Base-by-base conservation (phyloP, 2,113 vertebrate genomes). In the Asarcornis scutulata region DNA sequence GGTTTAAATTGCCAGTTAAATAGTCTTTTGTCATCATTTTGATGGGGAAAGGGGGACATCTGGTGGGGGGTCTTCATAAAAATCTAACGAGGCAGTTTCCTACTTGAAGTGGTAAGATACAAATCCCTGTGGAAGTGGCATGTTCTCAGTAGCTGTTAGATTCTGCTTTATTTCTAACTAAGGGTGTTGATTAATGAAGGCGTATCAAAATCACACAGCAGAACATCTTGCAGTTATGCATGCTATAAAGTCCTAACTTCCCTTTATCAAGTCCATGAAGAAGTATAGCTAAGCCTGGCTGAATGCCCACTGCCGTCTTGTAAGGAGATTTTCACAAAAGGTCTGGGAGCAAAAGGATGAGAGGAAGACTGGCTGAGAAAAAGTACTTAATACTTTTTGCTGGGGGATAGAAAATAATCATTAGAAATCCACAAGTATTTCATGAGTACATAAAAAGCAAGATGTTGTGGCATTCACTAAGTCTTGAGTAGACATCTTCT, bases 31-130 rank as follows among this genome's bases (percentile, higher is more conserved):
- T 44, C 29, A 34, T 56, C 27, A 36, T 67, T 94, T 84, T 50
- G 50, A 40, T 96, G 89, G 84, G 76, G 88, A 89, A 91, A 96
- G 52, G 52, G 38, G 88, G 97, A 95, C 97, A 97, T 63, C 96
- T 96, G 82, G 79, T 96, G 95, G 95, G 83, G 91, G 31, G 4
- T 68, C 42, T 48, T 63, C 32, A 11, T 38, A 86, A 88, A 71
- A 73, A 75, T 6, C 50, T 58, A 86, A 36, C 40, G 72, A 55
- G 40, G 14, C 16, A 8, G 17, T 81, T 93, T 82, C 55, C 16
- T 55, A 2, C 74, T 71, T 72, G 74, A 69, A 75, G 32, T 11
- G 18, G 22, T 27, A 31, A 13, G n/a, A 44, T 59, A n/a, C 13
- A 88, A 77, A 71, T 71, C 32, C 26, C 3, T 38, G 8, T 48